A percentile compares a stretch with the other conserved stretches of the same genome.
phyloP scores from a whole-genome alignment of 2,888 invertebrate species.

The Chrysina gloriosa region DNA sequence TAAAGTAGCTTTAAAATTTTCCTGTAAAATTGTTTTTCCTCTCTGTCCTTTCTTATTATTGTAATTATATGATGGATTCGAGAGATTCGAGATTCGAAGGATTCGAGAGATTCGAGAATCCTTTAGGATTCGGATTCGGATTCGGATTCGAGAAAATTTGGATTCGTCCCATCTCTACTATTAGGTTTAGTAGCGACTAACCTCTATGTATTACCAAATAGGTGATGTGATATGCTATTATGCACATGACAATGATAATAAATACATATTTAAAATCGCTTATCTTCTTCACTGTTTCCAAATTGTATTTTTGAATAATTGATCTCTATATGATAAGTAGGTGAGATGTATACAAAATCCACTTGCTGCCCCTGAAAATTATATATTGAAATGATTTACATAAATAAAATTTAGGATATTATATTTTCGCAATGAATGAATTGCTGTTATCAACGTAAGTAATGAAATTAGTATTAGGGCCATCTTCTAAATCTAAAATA shows the following conservation, averaged over 20 bases:
- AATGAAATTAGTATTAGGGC: too few relatives aligned
- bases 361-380: constrained; percentile 17
- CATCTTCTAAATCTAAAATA: too few relatives aligned
- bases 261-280: constrained; percentile 17
- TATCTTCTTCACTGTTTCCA: constrained; percentile 19
- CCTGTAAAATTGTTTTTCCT: too few relatives aligned
- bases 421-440: too few relatives aligned
- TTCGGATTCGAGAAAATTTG: background rate
- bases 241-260: background rate
- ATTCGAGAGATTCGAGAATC: too few relatives aligned
- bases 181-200: background rate
- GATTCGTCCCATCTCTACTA: too few relatives aligned
- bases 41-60: too few relatives aligned
- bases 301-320: background rate
- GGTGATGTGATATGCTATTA: constrained; percentile 12
- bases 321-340: constrained; percentile 28
- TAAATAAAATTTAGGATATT: too few relatives aligned
- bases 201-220: constrained; percentile 24
- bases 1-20: too few relatives aligned
- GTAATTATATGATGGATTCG: too few relatives aligned
- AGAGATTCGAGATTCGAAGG: too few relatives aligned
- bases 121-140: background rate
- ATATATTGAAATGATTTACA: background rate
- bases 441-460: too few relatives aligned
- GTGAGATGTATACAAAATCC: constrained; percentile 15